Base-by-base conservation (phyloP, 2,797 vertebrate genomes). In the Pelobates cultripes region DNA sequence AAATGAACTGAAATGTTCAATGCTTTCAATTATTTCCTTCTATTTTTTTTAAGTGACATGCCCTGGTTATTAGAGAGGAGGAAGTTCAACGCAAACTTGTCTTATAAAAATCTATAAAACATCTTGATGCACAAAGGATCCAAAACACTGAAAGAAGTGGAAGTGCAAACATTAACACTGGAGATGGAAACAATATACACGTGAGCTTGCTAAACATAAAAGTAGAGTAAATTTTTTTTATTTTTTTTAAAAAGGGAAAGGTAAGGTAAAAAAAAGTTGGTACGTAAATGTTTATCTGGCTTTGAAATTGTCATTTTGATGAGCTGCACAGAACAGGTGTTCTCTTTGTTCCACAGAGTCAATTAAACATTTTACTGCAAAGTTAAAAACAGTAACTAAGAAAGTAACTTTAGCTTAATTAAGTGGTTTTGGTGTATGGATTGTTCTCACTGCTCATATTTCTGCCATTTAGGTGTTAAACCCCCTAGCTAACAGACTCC, bases 1-100 rank as follows among this genome's bases (percentile, higher is more conserved):
- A 57, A 57, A 57, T 9, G 13, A 12, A 61, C 41, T 8, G 42
- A 70, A 70, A 72, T 55, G 28, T 66, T 60, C 69, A 47, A 70
- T 51, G 45, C 43, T 63, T 43, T 42, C 74, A 80, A 80, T 80
- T 75, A 64, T 77, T 76, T 64, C 42, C 44, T 71, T 70, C 43
- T 41, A 14, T 41, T 63, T 81, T 40, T 57, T 57, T 70, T 61
- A 80, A 75, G n/a, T 7, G 47, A 45, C 40, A 41, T 28, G 55
- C n/a, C 45, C 45, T 42, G 61, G 47, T 73, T 66, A 13, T 73
- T n/a, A 55, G 12, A 51, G 41, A 79, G 6, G 44, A 51, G 40
- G 7, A 8, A 63, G 8, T 61, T 71, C 69, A 28, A 4, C 70
- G 63, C 69, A 71, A 70, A 28, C 4, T 8, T 42, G 43, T 63